Percentiles rank a stretch among this genome's conserved stretches.
Conservation (phyloP, 2,888 invertebrate genomes). For the Trachelus troglodyta region DNA sequence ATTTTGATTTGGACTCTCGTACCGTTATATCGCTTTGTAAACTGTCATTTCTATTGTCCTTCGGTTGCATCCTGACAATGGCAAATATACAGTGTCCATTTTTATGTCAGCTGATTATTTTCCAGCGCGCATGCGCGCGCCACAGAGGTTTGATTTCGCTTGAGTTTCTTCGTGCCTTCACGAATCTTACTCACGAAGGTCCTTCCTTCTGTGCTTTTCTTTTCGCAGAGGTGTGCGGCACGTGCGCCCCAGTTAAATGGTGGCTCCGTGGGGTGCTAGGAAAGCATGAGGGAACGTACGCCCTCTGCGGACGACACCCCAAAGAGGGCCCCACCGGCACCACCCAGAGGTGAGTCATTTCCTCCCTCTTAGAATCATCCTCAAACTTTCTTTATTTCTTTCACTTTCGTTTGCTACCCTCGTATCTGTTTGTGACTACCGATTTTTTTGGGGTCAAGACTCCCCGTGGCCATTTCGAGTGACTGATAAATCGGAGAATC, state of each 20-base stretch:
- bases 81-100: too few relatives aligned
- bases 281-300: conserved; percentile 64
- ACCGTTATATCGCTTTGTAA: too few relatives aligned
- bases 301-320: conserved; percentile 65
- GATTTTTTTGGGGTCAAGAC: too few relatives aligned
- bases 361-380: not conserved
- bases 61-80: too few relatives aligned
- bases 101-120: not conserved
- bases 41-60: too few relatives aligned
- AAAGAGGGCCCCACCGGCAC: conserved; percentile 63
- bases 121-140: not conserved
- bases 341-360: conserved; percentile 55
- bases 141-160: not conserved
- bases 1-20: too few relatives aligned
- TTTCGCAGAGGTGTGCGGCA: conserved; percentile 49
- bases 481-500: too few relatives aligned
- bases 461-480: too few relatives aligned
- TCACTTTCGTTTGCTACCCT: not conserved
- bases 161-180: conserved; percentile 1
- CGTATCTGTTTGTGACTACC: too few relatives aligned
- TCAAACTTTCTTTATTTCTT: not conserved
- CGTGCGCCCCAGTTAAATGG: conserved; percentile 49
- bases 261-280: conserved; percentile 53
- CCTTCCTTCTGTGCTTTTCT: conserved; percentile 36
- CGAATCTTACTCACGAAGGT: not conserved